Base-by-base conservation (phyloP, 2,797 vertebrate genomes). In the Erithacus rubecula region DNA sequence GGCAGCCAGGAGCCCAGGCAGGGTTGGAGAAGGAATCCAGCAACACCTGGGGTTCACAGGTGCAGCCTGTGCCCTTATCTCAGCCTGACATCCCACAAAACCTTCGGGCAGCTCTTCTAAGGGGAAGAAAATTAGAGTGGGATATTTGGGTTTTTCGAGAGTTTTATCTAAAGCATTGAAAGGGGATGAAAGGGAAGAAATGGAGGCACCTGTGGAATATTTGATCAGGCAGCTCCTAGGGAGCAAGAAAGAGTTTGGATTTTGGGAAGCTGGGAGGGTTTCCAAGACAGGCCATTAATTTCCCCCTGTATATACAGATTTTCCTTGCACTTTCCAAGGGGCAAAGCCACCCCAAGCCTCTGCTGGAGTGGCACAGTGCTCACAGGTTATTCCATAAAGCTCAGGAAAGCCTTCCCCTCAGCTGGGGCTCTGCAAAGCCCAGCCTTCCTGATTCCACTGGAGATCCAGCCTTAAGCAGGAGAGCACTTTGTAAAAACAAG, bases 331-430 rank as follows among this genome's bases (percentile, higher is more conserved):
- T 37, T 92, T 62, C 36, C 32, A 36, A 65, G 36, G 51, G 53
- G 39, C 75, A 83, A 87, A 93, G 55, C 56, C 65, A 79, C 11
- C 53, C 46, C 71, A 64, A 26, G 30, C 44, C 56, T 56, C 22
- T 1, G 2, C 46, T 11, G 3, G 32, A 43, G 68, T 1, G 0
- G 32, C 5, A 1, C 43, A 16, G 74, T 0, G 24, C 68, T 70
- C 78, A 63, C 4, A 3, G 78, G 43, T 49, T 58, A 53, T 36
- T 60, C 51, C 53, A 15, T 6, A 72, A 60, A 88, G 59, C 74
- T 46, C 70, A 70, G 21, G 6, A 3, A 89, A 90, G 62, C 39
- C 53, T 84, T 76, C 56, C 34, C 56, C 55, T 67, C 75, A 39
- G 7, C 10, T 24, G 14, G 47, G 43, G 34, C 64, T 60, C 21